phyloP scores from a whole-genome alignment of 2,113 vertebrate genomes.

The Bettongia penicillata region DNA sequence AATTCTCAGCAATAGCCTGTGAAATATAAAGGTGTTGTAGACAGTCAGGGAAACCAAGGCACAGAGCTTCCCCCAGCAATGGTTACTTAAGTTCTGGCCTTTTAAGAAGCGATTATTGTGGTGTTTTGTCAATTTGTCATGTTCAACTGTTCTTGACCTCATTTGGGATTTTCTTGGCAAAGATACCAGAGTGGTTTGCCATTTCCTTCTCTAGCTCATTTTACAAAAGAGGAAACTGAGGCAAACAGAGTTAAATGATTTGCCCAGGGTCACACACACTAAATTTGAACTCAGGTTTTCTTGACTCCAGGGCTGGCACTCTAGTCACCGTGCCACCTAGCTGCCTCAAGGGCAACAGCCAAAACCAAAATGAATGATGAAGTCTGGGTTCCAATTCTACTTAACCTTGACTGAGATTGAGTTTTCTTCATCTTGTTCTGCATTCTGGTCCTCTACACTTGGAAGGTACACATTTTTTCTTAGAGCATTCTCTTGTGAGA shows the following conservation, averaged over 20 bases:
- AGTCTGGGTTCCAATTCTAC: background rate
- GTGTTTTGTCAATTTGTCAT: background rate
- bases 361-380: background rate
- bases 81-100: background rate
- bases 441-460: background rate
- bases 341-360: background rate
- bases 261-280: background rate
- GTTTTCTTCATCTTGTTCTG: background rate
- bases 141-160: background rate
- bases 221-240: background rate
- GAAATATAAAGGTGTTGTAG: background rate
- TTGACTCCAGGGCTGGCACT: background rate
- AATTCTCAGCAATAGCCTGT: background rate
- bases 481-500: background rate
- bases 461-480: background rate
- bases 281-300: background rate
- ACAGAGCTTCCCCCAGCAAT: background rate
- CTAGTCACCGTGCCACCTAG: background rate
- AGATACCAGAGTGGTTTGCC: background rate
- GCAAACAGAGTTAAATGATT: background rate
- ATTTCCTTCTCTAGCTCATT: background rate
- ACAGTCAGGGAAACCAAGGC: background rate
- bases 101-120: background rate
- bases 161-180: background rate
- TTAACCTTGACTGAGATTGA: background rate